Evolutionary conservation across 2,113 vertebrate genomes (phyloP).

Genomic region (Ceuthmochares aereus): DNA sequence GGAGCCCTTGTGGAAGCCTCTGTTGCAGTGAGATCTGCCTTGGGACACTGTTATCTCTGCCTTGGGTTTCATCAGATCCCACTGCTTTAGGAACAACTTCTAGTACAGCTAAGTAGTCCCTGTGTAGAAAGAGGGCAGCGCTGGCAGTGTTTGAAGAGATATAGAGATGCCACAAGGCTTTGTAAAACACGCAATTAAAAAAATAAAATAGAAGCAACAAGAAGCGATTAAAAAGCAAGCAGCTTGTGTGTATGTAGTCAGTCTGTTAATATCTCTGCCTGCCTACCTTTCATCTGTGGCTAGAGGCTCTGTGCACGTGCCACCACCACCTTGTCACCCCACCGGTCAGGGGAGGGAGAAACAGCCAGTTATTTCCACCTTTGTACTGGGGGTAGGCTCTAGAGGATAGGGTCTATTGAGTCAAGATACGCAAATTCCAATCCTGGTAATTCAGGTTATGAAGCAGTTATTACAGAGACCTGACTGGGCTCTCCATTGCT

Average conservation of each 20-base stretch:
- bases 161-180: neutral
- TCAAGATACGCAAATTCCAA: neutral
- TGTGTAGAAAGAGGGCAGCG: neutral
- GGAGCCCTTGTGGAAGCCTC: neutral
- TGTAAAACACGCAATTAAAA: neutral
- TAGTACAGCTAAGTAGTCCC: neutral
- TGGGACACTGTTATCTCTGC: neutral
- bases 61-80: neutral
- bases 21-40: neutral
- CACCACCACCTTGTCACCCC: neutral
- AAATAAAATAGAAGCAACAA: neutral
- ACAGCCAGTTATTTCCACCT: neutral
- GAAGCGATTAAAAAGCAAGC: neutral
- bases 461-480: neutral
- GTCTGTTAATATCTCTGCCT: neutral
- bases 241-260: no score
- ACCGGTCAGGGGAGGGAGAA: fast-evolving
- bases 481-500: neutral
- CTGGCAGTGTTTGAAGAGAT: neutral
- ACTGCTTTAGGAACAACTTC: neutral
- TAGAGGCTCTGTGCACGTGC: neutral
- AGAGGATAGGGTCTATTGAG: no score
- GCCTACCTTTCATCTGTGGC: neutral
- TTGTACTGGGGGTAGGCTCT: neutral
- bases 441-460: neutral